Conservation (phyloP, 2,113 vertebrate genomes). For the Peucedramus taeniatus region DNA sequence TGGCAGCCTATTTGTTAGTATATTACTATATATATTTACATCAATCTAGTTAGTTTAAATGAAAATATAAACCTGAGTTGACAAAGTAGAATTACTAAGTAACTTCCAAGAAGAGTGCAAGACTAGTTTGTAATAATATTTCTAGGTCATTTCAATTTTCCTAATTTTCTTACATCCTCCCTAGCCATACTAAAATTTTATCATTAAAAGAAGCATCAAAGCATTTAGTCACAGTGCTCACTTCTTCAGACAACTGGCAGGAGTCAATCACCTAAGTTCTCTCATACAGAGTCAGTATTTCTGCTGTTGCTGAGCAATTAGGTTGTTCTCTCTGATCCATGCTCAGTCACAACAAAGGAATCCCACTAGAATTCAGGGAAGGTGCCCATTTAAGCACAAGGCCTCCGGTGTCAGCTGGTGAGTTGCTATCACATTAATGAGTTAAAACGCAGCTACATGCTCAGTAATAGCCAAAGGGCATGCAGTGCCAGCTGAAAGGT, state of each 20-base stretch:
- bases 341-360: background rate
- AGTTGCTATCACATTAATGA: constrained; percentile 38
- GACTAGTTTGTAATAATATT: background rate
- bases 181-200: background rate
- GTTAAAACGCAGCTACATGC: constrained; percentile 39
- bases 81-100: background rate
- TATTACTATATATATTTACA: background rate
- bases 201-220: background rate
- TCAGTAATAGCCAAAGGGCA: constrained; percentile 15
- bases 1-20: background rate
- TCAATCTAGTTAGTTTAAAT: background rate
- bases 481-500: constrained; percentile 17
- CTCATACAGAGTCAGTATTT: background rate
- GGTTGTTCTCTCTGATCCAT: background rate
- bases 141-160: background rate
- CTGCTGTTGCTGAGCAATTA: constrained; percentile 5
- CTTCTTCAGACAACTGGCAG: background rate
- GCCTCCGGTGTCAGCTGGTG: background rate
- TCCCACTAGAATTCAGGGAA: constrained; percentile 16
- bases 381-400: background rate
- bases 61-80: background rate
- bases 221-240: background rate
- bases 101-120: background rate
- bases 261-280: background rate
- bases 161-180: background rate